phyloP scores from a whole-genome alignment of 2,797 vertebrate species.

The Morelia viridis region DNA sequence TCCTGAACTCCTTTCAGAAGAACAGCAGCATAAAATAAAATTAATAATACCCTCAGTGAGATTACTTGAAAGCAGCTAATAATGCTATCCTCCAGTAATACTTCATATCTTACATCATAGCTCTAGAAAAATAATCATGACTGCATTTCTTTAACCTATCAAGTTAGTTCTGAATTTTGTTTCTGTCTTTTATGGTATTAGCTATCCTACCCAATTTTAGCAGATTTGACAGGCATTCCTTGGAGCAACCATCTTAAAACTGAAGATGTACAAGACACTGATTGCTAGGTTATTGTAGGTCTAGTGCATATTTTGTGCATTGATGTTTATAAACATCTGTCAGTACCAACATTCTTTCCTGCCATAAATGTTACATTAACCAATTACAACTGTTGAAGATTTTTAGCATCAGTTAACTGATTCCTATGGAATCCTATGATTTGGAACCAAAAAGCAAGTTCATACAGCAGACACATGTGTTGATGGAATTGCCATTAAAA shows the following conservation, averaged over 20 bases:
- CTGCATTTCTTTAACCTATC: no score
- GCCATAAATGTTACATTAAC: background rate
- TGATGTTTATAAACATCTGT: slow-evolving; percentile 32
- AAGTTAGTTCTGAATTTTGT: no score
- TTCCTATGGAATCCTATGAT: slow-evolving; percentile 33
- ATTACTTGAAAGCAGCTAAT: background rate
- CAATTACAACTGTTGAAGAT: slow-evolving; percentile 40
- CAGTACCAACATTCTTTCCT: slow-evolving; percentile 19
- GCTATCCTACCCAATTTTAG: no score
- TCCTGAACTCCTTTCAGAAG: no score
- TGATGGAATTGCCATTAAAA: slow-evolving; percentile 9
- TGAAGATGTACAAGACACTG: background rate
- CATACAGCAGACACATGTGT: background rate
- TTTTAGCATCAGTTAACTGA: background rate
- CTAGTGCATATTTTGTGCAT: slow-evolving; percentile 40
- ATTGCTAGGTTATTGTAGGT: slow-evolving; percentile 27
- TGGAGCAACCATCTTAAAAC: background rate
- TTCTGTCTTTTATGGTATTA: no score
- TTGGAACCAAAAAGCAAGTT: slow-evolving; percentile 42
- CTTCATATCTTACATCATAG: no score
- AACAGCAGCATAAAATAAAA: no score
- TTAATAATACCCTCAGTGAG: no score
- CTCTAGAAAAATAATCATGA: no score
- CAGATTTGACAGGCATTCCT: no score
- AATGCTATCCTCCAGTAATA: no score